Percentiles rank a stretch among this genome's conserved stretches.
These are phyloP conservation scores for Lagorchestes hirsutus DNA, from an alignment of 2,797 vertebrate species.

Conservation along the genomic window DNA sequence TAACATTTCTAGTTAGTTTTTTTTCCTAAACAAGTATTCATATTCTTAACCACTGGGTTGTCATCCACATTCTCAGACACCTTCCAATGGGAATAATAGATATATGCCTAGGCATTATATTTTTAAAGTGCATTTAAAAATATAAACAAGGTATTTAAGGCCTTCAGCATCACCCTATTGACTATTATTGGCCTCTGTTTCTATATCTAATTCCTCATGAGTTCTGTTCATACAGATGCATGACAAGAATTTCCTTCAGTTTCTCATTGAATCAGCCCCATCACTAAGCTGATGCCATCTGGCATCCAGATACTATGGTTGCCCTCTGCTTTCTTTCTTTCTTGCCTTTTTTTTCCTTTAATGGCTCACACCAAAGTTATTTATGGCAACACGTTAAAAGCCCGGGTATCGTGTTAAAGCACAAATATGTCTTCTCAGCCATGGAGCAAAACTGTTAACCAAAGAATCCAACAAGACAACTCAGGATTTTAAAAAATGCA, in stretches of 20 bases:
- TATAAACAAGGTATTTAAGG: constrained; percentile 58
- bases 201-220: constrained; percentile 59
- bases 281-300: constrained; percentile 88
- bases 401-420: constrained; percentile 54
- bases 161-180: constrained; percentile 28
- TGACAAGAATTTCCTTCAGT: constrained; percentile 85
- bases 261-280: constrained; percentile 80
- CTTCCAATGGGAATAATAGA: constrained; percentile 38
- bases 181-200: constrained; percentile 54
- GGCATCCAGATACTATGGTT: constrained; percentile 90
- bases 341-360: constrained; percentile 60
- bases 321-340: constrained; percentile 48
- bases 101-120: constrained; percentile 32
- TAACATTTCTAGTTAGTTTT: constrained; percentile 55
- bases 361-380: constrained; percentile 85
- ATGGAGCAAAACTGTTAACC: constrained; percentile 39
- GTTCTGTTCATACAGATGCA: constrained; percentile 61
- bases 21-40: constrained; percentile 33
- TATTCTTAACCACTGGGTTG: constrained; percentile 66
- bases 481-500: constrained; percentile 20
- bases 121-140: constrained; percentile 60
- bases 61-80: constrained; percentile 62
- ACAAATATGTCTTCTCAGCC: constrained; percentile 70
- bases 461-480: constrained; percentile 44
- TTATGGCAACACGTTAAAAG: constrained; percentile 82